Conservation (phyloP, 2,888 invertebrate genomes). For the Myathropa florea region DNA sequence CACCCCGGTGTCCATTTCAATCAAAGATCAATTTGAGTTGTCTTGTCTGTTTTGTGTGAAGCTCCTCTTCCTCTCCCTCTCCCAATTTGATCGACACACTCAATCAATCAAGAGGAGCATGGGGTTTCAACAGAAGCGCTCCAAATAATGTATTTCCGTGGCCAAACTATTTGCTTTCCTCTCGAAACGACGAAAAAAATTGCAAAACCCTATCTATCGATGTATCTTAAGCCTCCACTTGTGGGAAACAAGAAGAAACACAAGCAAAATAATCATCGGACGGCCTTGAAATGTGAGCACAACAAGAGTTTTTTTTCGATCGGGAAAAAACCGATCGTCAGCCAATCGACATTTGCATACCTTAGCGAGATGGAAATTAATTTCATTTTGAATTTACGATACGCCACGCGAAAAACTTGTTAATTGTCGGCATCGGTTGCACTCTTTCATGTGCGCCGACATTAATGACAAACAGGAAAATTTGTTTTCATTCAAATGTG, state of each 20-base stretch:
- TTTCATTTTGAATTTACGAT: slow-evolving; percentile 27
- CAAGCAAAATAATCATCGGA: not conserved
- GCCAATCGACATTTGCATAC: slow-evolving; percentile 28
- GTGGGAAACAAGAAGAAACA: not conserved
- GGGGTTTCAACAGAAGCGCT: slow-evolving; percentile 37
- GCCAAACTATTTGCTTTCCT: slow-evolving; percentile 47
- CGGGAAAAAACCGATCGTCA: slow-evolving; percentile 22
- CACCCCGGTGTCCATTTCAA: not conserved
- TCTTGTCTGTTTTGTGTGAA: not conserved
- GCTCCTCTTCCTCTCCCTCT: not conserved
- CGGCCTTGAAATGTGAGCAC: slow-evolving; percentile 26
- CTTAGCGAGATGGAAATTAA: slow-evolving; percentile 19
- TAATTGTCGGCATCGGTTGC: slow-evolving; percentile 58
- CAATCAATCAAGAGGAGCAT: slow-evolving; percentile 5
- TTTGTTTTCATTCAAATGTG: slow-evolving; percentile 34
- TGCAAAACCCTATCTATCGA: slow-evolving; percentile 49
- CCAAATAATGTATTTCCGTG: slow-evolving; percentile 33
- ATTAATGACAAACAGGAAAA: slow-evolving; percentile 40
- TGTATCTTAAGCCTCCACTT: slow-evolving; percentile 23
- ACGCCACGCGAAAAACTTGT: slow-evolving; percentile 54
- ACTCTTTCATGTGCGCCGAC: slow-evolving; percentile 53
- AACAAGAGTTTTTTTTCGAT: slow-evolving; percentile 19
- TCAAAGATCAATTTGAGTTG: not conserved
- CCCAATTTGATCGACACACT: slow-evolving; percentile 6
- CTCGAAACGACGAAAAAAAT: slow-evolving; percentile 29